Percentiles rank a stretch among this genome's conserved stretches.
These are phyloP conservation scores for Ricordea florida DNA, from an alignment of 92 coral and sea anemone genomes.

Conservation along the genomic window DNA sequence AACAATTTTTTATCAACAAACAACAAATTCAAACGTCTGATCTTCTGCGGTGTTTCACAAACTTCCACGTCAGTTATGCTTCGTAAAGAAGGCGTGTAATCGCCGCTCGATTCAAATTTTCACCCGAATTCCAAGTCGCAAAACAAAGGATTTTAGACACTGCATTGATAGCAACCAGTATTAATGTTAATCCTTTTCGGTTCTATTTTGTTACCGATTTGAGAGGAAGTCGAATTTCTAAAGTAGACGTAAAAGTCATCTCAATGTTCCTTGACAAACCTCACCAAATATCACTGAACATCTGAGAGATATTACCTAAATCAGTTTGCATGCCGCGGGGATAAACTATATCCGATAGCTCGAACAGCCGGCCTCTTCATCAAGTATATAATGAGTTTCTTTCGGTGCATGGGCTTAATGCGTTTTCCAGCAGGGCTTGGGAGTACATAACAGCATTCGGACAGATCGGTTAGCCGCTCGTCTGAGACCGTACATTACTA, in stretches of 20 bases:
- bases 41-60: too few species aligned
- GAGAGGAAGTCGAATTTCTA: constrained; percentile 1
- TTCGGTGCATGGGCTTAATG: constrained; percentile 43
- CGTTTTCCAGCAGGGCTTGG: constrained; percentile 31
- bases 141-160: too few species aligned
- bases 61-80: too few species aligned
- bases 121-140: too few species aligned
- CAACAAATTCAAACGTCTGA: too few species aligned
- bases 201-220: constrained; percentile 9
- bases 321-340: constrained; percentile 37
- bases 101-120: too few species aligned
- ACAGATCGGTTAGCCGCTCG: constrained; percentile 15
- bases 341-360: constrained; percentile 33
- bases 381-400: constrained; percentile 41
- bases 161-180: too few species aligned
- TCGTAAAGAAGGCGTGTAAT: too few species aligned
- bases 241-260: not conserved
- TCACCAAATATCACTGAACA: not conserved
- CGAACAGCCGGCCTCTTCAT: constrained; percentile 35
- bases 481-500: constrained; percentile 26
- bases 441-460: constrained; percentile 23
- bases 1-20: too few species aligned
- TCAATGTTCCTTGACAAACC: constrained; percentile 13
- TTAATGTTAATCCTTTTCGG: constrained; percentile 33
- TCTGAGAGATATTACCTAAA: constrained; percentile 40